Conservation (phyloP, 2,888 invertebrate genomes). For the Yponomeuta plumbellus region DNA sequence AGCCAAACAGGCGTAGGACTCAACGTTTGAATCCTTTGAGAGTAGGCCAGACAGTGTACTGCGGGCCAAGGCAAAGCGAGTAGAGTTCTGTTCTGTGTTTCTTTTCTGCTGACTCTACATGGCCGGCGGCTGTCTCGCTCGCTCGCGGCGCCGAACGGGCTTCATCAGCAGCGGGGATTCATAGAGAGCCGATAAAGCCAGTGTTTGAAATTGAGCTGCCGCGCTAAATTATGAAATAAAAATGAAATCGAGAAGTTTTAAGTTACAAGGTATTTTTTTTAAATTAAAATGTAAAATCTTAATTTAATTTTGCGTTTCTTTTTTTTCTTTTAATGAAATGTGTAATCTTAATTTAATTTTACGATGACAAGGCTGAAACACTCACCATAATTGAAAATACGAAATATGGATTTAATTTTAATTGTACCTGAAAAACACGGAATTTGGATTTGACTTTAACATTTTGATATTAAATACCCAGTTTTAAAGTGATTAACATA, state of each 20-base stretch:
- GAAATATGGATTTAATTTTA: too few species aligned
- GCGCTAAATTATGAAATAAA: neutral
- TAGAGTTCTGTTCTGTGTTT: constrained; percentile 21
- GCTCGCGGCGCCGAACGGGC: constrained; percentile 58
- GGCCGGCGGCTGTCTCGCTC: constrained; percentile 64
- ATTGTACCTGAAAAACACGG: too few species aligned
- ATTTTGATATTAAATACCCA: too few species aligned
- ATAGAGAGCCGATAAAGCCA: constrained; percentile 42
- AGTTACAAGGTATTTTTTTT: neutral
- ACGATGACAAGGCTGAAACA: too few species aligned
- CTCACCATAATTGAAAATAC: too few species aligned
- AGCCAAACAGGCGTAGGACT: neutral
- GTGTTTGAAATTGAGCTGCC: neutral
- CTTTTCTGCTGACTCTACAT: constrained; percentile 70
- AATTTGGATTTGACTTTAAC: too few species aligned
- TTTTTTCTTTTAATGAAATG: too few species aligned
- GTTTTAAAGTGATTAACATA: too few species aligned
- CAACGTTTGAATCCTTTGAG: neutral
- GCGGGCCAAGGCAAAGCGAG: constrained; percentile 19
- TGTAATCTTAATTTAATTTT: too few species aligned
- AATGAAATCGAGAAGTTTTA: neutral
- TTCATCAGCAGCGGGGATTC: constrained; percentile 57
- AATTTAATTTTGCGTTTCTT: too few species aligned
- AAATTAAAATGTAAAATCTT: too few species aligned
- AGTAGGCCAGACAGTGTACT: neutral